Percentiles rank a stretch among this genome's conserved stretches.
Evolutionary conservation across 2,797 vertebrate genomes (phyloP).

Genomic region (Heliangelus exortis): DNA sequence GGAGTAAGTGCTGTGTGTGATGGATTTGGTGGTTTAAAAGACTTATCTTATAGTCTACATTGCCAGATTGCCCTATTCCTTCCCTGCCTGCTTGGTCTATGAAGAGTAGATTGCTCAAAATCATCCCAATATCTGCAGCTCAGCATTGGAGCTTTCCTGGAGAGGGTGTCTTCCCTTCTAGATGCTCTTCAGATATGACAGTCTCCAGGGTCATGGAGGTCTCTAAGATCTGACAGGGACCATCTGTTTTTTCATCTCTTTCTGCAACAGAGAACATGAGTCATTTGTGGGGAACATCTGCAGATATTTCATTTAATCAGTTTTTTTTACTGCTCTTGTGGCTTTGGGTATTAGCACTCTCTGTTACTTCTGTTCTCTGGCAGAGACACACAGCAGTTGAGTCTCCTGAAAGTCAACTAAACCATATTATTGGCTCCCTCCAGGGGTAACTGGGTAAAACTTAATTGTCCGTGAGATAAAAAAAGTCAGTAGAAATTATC

Average conservation of each 20-base stretch:
- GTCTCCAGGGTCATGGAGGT: neutral
- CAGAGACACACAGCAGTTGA: conserved; percentile 3
- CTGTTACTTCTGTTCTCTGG: conserved; percentile 1
- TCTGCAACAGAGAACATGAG: neutral
- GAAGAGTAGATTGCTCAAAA: neutral
- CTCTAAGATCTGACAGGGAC: neutral
- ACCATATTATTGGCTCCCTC: conserved; percentile 43
- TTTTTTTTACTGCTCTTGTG: conserved; percentile 21
- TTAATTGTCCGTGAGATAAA: conserved; percentile 52
- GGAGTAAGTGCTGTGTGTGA: neutral
- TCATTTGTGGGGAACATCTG: conserved; percentile 36
- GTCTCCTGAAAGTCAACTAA: conserved; percentile 21
- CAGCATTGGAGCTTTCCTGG: neutral
- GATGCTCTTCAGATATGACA: neutral
- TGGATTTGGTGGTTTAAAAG: neutral
- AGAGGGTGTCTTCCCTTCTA: neutral
- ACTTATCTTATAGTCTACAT: neutral
- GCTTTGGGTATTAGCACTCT: conserved; percentile 8
- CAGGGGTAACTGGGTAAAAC: conserved; percentile 51
- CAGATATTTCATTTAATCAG: neutral
- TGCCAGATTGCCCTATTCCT: neutral
- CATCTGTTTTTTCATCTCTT: neutral
- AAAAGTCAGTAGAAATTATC: conserved; percentile 59
- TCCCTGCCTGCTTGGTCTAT: neutral
- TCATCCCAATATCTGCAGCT: neutral